Conservation (phyloP, 2,888 invertebrate species). For the Amphipoea oculea region DNA sequence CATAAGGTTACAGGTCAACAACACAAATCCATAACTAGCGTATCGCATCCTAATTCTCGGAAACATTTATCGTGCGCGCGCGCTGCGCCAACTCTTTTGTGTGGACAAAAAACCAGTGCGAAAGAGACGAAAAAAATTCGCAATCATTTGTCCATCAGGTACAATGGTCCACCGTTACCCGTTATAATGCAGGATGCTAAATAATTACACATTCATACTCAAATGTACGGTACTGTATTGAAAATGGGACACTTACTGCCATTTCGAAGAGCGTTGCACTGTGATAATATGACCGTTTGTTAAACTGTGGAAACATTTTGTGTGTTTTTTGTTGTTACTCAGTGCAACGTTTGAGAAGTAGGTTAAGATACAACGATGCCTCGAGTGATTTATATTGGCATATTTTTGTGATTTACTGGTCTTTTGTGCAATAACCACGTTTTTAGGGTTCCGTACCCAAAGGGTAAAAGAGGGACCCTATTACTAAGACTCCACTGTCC, state of each 20-base stretch:
- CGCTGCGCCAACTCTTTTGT: constrained; percentile 65
- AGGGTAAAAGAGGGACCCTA: no score
- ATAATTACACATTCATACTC: constrained; percentile 86
- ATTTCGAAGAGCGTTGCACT: constrained; percentile 66
- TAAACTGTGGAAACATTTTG: constrained; percentile 55
- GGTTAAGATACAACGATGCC: constrained; percentile 38
- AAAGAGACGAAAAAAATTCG: constrained; percentile 72
- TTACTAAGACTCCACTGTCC: no score
- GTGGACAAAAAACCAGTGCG: constrained; percentile 60
- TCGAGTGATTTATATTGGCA: constrained; percentile 43
- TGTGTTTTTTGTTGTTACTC: constrained; percentile 25
- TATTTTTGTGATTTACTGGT: not conserved
- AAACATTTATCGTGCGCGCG: constrained; percentile 66
- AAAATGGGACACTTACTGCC: constrained; percentile 65
- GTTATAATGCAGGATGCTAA: constrained; percentile 83
- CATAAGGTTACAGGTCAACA: constrained; percentile 27
- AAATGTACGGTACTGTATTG: constrained; percentile 72
- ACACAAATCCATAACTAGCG: constrained; percentile 51
- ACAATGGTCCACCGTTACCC: constrained; percentile 85
- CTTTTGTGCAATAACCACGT: not conserved
- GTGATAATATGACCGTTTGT: constrained; percentile 44
- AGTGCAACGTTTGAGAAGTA: constrained; percentile 50
- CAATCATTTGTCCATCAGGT: constrained; percentile 87
- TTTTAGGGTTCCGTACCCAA: no score
- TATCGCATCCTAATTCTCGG: constrained; percentile 66